Percentiles rank a stretch among this genome's conserved stretches.
Conservation (phyloP, 2,113 vertebrate species). For the Phalacrocorax pelagicus region DNA sequence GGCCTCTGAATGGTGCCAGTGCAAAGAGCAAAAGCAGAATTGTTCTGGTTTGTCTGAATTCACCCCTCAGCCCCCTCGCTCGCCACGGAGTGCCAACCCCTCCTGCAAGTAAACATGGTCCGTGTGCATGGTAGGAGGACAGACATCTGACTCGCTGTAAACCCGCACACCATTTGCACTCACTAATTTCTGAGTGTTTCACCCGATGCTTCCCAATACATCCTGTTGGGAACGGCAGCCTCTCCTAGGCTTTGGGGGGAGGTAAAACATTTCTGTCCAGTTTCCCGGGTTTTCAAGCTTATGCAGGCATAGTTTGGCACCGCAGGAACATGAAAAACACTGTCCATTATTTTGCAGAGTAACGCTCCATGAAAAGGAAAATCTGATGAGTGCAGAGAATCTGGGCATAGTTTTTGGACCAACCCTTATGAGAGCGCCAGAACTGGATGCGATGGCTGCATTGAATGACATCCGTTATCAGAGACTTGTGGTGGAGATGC, state of each 20-base stretch:
- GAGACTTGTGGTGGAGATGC: slow-evolving; percentile 97
- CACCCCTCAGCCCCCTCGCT: background rate
- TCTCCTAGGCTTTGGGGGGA: background rate
- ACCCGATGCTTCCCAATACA: accelerated
- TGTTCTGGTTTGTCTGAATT: background rate
- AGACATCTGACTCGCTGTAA: background rate
- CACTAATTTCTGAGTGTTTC: background rate
- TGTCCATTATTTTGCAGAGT: slow-evolving; percentile 79
- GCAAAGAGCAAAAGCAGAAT: background rate
- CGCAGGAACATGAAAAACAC: background rate
- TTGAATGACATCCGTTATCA: slow-evolving; percentile 98
- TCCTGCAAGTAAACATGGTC: background rate
- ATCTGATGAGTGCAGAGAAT: slow-evolving; percentile 97
- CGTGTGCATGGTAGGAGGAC: background rate
- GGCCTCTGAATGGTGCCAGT: accelerated
- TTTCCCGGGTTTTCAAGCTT: background rate
- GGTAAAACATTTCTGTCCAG: background rate
- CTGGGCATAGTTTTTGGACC: slow-evolving; percentile 96
- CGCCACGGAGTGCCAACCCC: accelerated
- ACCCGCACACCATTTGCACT: background rate
- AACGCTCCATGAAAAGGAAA: slow-evolving; percentile 92
- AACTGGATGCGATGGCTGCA: slow-evolving; percentile 91
- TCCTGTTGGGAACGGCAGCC: background rate
- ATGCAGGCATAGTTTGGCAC: background rate
- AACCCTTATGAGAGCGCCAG: slow-evolving; percentile 93